Percentiles rank a stretch among this genome's conserved stretches.
phyloP scores from a whole-genome alignment of 2,113 vertebrate species.

The Urocolius indicus region DNA sequence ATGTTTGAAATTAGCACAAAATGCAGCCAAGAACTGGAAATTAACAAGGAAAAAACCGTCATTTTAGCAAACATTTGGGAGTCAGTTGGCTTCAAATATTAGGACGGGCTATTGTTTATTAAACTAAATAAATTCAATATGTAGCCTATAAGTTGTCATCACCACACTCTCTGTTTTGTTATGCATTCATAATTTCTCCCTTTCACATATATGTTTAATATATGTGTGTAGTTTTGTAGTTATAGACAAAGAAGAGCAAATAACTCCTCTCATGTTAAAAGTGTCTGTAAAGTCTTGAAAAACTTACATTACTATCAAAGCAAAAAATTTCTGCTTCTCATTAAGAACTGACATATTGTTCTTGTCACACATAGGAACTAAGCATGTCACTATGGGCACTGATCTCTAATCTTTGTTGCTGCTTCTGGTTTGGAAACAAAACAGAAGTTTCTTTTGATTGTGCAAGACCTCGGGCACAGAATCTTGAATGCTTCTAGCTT shows the following conservation, averaged over 20 bases:
- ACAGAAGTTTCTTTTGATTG: not conserved
- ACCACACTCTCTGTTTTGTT: not conserved
- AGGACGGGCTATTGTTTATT: constrained; percentile 67
- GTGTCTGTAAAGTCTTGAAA: not conserved
- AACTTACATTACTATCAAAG: not conserved
- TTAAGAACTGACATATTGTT: constrained; percentile 31
- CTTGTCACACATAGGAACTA: not conserved
- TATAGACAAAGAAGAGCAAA: not conserved
- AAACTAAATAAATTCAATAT: constrained; percentile 66
- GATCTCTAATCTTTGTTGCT: constrained; percentile 35
- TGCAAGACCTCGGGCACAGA: not conserved
- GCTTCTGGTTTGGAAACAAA: constrained; percentile 29
- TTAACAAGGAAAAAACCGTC: constrained; percentile 71
- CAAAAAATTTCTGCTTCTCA: constrained; percentile 30
- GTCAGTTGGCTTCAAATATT: constrained; percentile 70
- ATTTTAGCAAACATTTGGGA: constrained; percentile 75
- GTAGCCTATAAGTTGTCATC: constrained; percentile 53
- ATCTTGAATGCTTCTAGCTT: not conserved
- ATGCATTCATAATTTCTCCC: not conserved
- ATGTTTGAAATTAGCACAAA: constrained; percentile 78
- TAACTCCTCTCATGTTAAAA: not conserved
- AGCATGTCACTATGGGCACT: not conserved
- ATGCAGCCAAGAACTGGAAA: constrained; percentile 75
- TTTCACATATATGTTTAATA: not conserved
- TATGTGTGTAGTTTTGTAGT: not conserved